These are phyloP conservation scores for Cathartes aura DNA, from an alignment of 2,113 vertebrate genomes.

Conservation along the genomic window DNA sequence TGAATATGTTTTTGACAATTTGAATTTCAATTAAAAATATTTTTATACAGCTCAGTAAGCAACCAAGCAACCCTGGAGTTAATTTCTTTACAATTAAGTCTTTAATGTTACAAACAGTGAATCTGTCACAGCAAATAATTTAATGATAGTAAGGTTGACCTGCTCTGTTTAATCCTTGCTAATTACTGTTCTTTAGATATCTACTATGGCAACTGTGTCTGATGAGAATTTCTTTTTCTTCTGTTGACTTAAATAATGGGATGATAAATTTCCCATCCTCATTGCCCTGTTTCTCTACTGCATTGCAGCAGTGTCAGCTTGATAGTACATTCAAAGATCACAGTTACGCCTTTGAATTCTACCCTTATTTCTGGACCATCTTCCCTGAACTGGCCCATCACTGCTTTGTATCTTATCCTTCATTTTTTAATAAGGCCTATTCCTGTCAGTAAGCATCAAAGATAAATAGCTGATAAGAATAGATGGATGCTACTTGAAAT, in stretches of 20 bases:
- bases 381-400: background rate
- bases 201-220: background rate
- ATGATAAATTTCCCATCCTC: background rate
- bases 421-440: background rate
- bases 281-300: background rate
- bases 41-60: background rate
- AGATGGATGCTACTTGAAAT: background rate
- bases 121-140: background rate
- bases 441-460: background rate
- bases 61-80: background rate
- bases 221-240: background rate
- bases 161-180: background rate
- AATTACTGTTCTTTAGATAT: background rate
- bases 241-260: background rate
- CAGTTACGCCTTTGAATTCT: background rate
- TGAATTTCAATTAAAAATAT: constrained; percentile 13
- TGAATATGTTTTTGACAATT: background rate
- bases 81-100: background rate
- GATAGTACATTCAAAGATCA: background rate
- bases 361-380: background rate
- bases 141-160: background rate
- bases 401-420: background rate
- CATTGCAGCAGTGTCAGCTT: background rate
- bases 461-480: background rate
- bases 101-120: background rate